These are phyloP conservation scores for Lasioglossum baleicum DNA, from an alignment of 1,140 invertebrate genomes.

Conservation along the genomic window DNA sequence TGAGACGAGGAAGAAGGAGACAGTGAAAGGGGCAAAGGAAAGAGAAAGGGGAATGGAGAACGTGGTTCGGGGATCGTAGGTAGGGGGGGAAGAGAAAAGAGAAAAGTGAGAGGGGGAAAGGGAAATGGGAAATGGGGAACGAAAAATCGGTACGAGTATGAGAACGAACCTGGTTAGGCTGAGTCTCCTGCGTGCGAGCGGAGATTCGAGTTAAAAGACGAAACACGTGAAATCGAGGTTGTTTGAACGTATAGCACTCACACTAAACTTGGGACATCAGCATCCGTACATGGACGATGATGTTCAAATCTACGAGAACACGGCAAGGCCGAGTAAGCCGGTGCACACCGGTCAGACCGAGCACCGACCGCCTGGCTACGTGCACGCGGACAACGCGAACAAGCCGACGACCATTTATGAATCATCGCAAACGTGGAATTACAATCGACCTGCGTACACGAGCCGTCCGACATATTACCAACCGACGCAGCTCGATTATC, in stretches of 20 bases:
- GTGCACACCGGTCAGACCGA: constrained; percentile 43
- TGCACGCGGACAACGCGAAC: constrained; percentile 72
- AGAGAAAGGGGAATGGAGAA: background rate
- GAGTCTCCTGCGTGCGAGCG: background rate
- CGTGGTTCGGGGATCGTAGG: too few species aligned
- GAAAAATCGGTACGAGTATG: background rate
- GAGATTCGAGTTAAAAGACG: background rate
- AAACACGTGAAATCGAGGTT: constrained; percentile 18
- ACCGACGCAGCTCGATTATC: constrained; percentile 60
- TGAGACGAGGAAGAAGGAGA: too few species aligned
- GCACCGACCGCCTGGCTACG: constrained; percentile 67
- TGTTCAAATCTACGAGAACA: constrained; percentile 72
- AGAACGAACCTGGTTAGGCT: background rate
- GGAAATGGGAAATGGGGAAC: too few species aligned
- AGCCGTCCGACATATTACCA: constrained; percentile 66
- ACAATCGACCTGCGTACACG: constrained; percentile 58
- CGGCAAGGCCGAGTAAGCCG: constrained; percentile 64
- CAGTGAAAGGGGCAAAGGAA: background rate
- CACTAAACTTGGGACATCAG: constrained; percentile 76
- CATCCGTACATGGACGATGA: constrained; percentile 77
- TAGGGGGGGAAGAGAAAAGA: too few species aligned
- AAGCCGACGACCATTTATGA: constrained; percentile 78
- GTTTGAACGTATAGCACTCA: constrained; percentile 70
- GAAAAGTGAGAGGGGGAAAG: too few species aligned
- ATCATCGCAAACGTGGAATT: constrained; percentile 59